Conservation (phyloP, 2,113 vertebrate genomes). For the Tringa solitaria region DNA sequence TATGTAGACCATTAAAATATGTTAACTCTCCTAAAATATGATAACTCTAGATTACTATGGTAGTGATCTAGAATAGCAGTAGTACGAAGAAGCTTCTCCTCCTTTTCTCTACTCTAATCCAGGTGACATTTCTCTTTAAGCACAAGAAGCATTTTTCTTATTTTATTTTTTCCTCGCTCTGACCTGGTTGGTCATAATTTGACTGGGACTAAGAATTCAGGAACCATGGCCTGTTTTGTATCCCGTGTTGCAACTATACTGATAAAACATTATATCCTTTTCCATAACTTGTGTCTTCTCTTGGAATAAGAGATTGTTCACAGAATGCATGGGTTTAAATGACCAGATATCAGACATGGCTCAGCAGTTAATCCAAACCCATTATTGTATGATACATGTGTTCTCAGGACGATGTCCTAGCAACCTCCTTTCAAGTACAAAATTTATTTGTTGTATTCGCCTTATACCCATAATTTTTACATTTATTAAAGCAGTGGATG, state of each 20-base stretch:
- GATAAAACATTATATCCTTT: neutral
- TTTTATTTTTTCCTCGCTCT: neutral
- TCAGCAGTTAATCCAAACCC: neutral
- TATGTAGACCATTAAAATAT: neutral
- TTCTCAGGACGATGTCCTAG: neutral
- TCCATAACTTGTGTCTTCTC: neutral
- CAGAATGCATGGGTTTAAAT: neutral
- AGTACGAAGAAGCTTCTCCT: neutral
- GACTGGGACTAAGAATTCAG: neutral
- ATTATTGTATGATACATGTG: neutral
- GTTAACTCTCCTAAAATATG: neutral
- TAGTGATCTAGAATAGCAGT: neutral
- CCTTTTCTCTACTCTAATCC: neutral
- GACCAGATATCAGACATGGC: neutral
- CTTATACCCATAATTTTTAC: neutral
- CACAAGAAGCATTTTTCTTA: neutral
- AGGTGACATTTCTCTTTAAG: neutral
- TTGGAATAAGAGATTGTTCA: neutral
- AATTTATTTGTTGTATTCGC: neutral
- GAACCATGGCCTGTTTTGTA: neutral
- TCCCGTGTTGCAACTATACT: neutral
- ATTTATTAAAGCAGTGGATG: neutral
- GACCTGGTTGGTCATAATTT: neutral
- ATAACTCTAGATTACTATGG: neutral
- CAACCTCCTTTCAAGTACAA: neutral